Evolutionary conservation across 1,140 invertebrate species (phyloP), one percentile per base, ranked within the genome.

Genomic region (Conus betulinus): DNA sequence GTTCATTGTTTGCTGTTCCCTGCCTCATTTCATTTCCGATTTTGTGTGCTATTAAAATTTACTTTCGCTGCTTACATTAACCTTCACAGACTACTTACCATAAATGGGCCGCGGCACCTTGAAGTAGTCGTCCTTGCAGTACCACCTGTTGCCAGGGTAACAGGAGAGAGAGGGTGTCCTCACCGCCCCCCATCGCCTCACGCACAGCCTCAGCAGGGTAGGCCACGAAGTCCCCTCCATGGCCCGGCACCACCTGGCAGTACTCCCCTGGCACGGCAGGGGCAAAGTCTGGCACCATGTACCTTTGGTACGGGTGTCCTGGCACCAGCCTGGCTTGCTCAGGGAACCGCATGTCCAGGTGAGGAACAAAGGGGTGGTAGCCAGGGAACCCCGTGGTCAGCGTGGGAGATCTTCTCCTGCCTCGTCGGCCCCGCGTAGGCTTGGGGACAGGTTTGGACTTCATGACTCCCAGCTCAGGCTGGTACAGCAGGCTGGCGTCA

Each of bases 391-490:
- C 76, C 5, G 39, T 4, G 39, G 76, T 79, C 7, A 51, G 39
- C 5, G 39, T 15, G 17, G 51, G 17, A 5, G 79, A 53, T 23
- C 51, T 81, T 53, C 79, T 81, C 51, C 51, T 52, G 79, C 79
- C 79, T 53, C 79, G 79, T 53, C 79, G 8, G 13, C 79, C 79
- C 17, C 79, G 39, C 15, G 79, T 81, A 5, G 79, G 79, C 20
- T 53, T 81, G 51, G 79, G 79, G 6, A 81, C 79, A 15, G 79
- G 79, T 25, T 53, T 39, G 79, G 79, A 81, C 51, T 81, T 81
- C 79, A 81, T 10, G 13, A 81, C 79, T 13, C 79, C 39, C 7
- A 51, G 8, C 79, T 81, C 79, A 4, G 79, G 79, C 79, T 53
- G 39, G 51, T 81, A 81, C 79, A 81, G n/a, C 4, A 81, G 6